A percentile compares a stretch with the other conserved stretches of the same genome.
Conservation (phyloP, 1,140 invertebrate genomes). For the Temnothorax nylanderi region DNA sequence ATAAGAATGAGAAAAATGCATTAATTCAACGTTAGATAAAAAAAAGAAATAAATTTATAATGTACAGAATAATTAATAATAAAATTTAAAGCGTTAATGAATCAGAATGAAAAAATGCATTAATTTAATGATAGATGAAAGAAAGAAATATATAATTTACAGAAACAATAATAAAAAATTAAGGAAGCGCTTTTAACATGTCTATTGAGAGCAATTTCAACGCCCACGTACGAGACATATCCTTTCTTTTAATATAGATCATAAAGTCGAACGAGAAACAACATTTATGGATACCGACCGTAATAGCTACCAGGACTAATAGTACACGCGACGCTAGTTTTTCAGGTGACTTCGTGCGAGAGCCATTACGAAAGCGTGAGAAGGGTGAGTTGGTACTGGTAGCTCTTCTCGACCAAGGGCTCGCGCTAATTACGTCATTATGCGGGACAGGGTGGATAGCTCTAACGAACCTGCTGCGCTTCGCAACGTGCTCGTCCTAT, state of each 20-base stretch:
- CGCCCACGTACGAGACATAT: neutral
- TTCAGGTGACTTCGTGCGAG: slow-evolving; percentile 73
- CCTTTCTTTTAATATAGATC: slow-evolving; percentile 19
- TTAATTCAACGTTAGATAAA: neutral
- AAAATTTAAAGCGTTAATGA: neutral
- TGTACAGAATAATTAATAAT: neutral
- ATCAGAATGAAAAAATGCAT: neutral
- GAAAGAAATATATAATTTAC: neutral
- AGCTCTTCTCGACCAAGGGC: slow-evolving; percentile 66
- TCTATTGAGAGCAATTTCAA: neutral
- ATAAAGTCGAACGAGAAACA: slow-evolving; percentile 31
- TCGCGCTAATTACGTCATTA: slow-evolving; percentile 83
- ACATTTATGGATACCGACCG: slow-evolving; percentile 64
- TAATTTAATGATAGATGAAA: neutral
- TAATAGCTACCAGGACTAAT: slow-evolving; percentile 68
- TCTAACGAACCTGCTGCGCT: slow-evolving; percentile 77
- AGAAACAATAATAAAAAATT: neutral
- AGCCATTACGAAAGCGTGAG: slow-evolving; percentile 75
- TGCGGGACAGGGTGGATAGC: slow-evolving; percentile 75
- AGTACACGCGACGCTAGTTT: slow-evolving; percentile 72
- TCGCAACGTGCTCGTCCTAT: slow-evolving; percentile 77
- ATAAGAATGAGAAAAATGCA: neutral
- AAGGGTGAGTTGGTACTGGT: slow-evolving; percentile 72
- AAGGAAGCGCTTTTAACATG: neutral
- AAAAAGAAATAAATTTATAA: neutral